Evolutionary conservation across 2,888 invertebrate species (phyloP), one percentile per base, ranked within the genome.

Genomic region (Hymenopus coronatus): DNA sequence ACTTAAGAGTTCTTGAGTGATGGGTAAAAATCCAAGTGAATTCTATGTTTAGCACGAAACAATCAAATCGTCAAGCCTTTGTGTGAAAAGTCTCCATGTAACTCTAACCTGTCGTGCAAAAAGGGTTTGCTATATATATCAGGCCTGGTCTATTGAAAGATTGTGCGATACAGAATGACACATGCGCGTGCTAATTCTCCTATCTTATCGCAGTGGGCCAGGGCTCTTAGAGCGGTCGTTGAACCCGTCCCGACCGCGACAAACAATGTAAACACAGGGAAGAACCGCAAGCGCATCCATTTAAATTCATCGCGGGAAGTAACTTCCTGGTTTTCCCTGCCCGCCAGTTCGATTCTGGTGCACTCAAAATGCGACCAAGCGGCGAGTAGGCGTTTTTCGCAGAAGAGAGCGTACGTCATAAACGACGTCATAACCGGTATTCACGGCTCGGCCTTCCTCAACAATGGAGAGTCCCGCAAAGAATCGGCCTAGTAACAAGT

Each of bases 381-480:
- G 6, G 25, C 20, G 54, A 70, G 54, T 20, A 70, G 54, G 54
- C 20, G 54, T 70, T 70, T 70, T 70, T 25, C 54, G 4, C 54
- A 15, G 54, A 70, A 70, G 54, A 70, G 54, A 70, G 25, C 54
- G 54, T 40, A 85, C 46, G 85, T 28, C n/a, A 40, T 20, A 30
- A 25, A 6, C 82, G 87, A 88, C 90, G 90, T 90, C 89, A 90
- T 84, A 33, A 70, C 28, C 70, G 70, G 40, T 40, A 40, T 40
- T 40, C 40, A 40, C 40, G 40, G 28, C 54, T 28, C 14, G 82
- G 88, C 90, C 90, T 90, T 89, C 89, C 90, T 89, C 90, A 90
- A 90, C 90, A 89, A 89, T 88, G 82, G 89, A 89, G 89, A 89
- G 89, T 90, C 87, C 89, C 89, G 90, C 89, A 89, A 25, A 70